Evolutionary conservation across 1,140 invertebrate genomes (phyloP), one percentile per base, ranked within the genome.

Genomic region (Caenorhabditis brenneri): DNA sequence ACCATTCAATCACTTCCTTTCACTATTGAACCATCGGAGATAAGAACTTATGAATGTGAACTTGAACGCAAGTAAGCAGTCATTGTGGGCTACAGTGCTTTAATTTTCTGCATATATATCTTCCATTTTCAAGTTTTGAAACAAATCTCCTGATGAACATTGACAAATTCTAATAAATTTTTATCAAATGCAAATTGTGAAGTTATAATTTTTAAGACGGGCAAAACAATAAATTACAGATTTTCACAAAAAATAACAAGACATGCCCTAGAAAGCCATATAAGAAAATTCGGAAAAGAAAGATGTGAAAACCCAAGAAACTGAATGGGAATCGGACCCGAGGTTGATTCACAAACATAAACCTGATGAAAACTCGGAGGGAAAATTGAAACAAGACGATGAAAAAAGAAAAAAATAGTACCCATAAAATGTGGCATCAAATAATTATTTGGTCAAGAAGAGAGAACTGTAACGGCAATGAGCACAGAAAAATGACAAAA

Each of bases 361-460:
- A 74, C 65, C 65, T 74, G 65, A 74, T 74, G 22, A 42, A 74
- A n/a, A 74, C 4, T 24, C n/a, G 7, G 29, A 46, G 36, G n/a
- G n/a, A n/a, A 74, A 24, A 58, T 27, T 58, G 53, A 42, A 12
- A 42, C 12, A 42, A 12, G 24, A 29, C 10, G 15, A 55, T 10
- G 10, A 42, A 42, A 24, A 24, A 19, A 36, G 24, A 42, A 5
- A 24, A 42, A 42, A 46, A 19, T 12, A 24, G 24, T 74, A 74
- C 65, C 65, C 65, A 74, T 74, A 74, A 42, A 74, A 42, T 12
- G 65, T 74, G 65, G 65, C 65, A 42, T 74, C 53, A 27, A 65
- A 65, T 19, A 12, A 19, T 42, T 42, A 42, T 74, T 74, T 33
- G 65, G 29, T 31, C 10, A 16, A 42, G 33, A 19, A 12, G 12